Percentiles rank a stretch among this genome's conserved stretches.
Evolutionary conservation across 2,113 vertebrate species (phyloP).

Genomic region (Hirundichthys speculiger): DNA sequence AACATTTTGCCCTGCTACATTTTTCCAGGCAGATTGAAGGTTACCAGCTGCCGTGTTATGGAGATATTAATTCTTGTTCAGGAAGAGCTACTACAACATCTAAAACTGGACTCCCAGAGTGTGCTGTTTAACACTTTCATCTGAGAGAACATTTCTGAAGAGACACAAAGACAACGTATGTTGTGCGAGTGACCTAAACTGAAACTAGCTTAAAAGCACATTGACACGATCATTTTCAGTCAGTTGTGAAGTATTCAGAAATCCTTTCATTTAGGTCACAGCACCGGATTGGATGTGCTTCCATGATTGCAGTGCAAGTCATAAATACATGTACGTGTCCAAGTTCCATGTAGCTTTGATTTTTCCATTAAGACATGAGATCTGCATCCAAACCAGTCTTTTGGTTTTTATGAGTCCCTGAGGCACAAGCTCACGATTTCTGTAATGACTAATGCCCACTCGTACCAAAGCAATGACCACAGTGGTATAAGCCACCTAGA

Average conservation of each 20-base stretch:
- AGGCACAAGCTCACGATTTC: constrained; percentile 37
- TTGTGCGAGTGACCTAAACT: no score
- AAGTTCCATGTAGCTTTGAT: constrained; percentile 14
- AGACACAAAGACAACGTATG: no score
- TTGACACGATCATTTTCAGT: no score
- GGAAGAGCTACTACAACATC: no score
- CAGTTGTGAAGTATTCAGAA: constrained; percentile 9
- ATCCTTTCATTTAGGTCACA: not conserved
- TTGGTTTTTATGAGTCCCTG: constrained; percentile 9
- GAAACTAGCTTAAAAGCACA: not conserved
- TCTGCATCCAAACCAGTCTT: constrained; percentile 17
- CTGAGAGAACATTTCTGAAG: no score
- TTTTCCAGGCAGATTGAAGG: no score
- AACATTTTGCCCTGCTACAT: no score
- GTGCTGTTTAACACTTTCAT: no score
- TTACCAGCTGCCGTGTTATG: no score
- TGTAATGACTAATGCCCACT: constrained; percentile 47
- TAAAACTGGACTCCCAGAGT: no score
- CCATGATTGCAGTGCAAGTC: constrained; percentile 10
- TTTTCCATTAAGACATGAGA: constrained; percentile 10
- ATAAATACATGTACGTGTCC: constrained; percentile 26
- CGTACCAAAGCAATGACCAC: constrained; percentile 17
- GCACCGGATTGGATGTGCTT: constrained; percentile 33
- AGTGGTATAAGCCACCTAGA: constrained; percentile 6
- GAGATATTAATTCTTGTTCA: no score